Evolutionary conservation across 2,797 vertebrate species (phyloP).

Genomic region (Sebastes umbrosus): DNA sequence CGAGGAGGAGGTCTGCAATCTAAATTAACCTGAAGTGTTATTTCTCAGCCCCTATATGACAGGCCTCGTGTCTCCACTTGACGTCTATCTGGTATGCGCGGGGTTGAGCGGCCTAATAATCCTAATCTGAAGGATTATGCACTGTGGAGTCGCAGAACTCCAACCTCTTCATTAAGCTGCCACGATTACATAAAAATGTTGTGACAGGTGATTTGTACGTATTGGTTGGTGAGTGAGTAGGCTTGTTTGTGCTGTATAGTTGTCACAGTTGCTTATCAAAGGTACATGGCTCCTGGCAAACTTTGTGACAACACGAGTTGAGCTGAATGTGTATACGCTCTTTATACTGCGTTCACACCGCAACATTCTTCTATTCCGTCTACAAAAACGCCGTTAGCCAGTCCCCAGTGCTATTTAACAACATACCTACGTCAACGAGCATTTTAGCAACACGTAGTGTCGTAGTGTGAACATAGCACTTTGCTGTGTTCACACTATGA

Average conservation of each 20-base stretch:
- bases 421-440: neutral
- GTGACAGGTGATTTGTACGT: conserved; percentile 5
- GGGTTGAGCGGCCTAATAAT: neutral
- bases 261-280: conserved; percentile 35
- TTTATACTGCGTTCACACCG: neutral
- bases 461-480: too few relatives aligned
- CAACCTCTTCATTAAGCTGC: conserved; percentile 1
- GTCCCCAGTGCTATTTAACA: neutral
- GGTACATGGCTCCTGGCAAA: conserved; percentile 22
- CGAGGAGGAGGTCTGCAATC: neutral
- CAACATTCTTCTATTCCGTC: neutral
- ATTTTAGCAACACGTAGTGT: neutral
- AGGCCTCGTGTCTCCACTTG: neutral
- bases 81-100: neutral
- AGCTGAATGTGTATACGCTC: conserved; percentile 1
- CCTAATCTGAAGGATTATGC: neutral
- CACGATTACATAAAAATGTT: neutral
- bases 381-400: neutral
- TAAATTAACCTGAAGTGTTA: neutral
- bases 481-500: too few relatives aligned
- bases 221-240: neutral
- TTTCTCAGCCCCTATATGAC: neutral
- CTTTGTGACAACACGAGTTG: neutral
- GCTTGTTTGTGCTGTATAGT: conserved; percentile 1
- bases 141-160: neutral